Evolutionary conservation across 1,140 invertebrate species (phyloP).

Genomic region (Drosophila sucinea): DNA sequence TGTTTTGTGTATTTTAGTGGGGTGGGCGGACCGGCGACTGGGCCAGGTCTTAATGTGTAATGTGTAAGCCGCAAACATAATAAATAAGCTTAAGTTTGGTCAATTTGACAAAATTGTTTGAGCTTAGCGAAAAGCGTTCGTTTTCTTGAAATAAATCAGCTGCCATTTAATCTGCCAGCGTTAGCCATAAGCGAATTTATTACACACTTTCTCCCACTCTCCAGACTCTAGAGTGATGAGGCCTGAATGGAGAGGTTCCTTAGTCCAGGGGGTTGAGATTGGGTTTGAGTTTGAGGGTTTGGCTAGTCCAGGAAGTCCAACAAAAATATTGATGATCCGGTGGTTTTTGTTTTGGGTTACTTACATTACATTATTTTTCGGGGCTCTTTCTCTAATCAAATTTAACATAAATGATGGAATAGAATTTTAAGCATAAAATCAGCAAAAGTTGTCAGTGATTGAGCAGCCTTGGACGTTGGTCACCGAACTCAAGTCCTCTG

Average conservation of each 20-base stretch:
- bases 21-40: not conserved
- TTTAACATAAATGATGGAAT: conserved; percentile 81
- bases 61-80: conserved; percentile 76
- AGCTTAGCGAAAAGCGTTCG: conserved; percentile 62
- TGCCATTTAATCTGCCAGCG: conserved; percentile 73
- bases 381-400: conserved; percentile 68
- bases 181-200: conserved; percentile 77
- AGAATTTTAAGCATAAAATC: conserved; percentile 71
- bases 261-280: not conserved
- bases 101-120: conserved; percentile 81
- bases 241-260: not conserved
- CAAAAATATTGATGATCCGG: conserved; percentile 63
- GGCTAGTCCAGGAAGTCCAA: conserved; percentile 7
- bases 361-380: conserved; percentile 21
- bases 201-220: conserved; percentile 41
- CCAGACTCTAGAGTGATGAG: not conserved
- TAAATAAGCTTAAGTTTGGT: conserved; percentile 81
- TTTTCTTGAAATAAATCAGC: conserved; percentile 67
- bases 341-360: conserved; percentile 35
- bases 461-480: conserved; percentile 41
- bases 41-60: conserved; percentile 71
- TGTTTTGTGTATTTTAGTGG: conserved; percentile 43
- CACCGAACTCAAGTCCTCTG: conserved; percentile 1
- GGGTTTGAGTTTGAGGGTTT: conserved; percentile 22
- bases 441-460: conserved; percentile 70